Conservation (phyloP, 2,797 vertebrate genomes). For the Pangasius krempfi region DNA sequence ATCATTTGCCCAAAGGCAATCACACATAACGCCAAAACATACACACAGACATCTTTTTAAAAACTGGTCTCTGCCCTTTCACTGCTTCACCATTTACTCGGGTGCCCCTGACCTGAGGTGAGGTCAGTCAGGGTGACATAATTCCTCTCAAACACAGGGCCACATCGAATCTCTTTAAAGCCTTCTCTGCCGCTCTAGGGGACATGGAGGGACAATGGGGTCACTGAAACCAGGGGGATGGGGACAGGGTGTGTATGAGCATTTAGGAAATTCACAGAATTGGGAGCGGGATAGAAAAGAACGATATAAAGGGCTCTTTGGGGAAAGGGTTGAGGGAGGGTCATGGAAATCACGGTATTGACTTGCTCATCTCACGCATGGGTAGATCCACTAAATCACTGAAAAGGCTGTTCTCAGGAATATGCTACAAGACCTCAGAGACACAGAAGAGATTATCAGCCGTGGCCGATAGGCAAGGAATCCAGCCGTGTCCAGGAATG, state of each 20-base stretch:
- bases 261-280: conserved; percentile 57
- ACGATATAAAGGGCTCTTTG: conserved; percentile 60
- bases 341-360: conserved; percentile 60
- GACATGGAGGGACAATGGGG: conserved; percentile 57
- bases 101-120: conserved; percentile 65
- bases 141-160: conserved; percentile 79
- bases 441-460: conserved; percentile 52
- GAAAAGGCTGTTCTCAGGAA: conserved; percentile 56
- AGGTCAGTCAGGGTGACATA: conserved; percentile 77
- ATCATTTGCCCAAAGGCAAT: conserved; percentile 22
- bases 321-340: conserved; percentile 54
- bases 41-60: conserved; percentile 14
- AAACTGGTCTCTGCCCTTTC: conserved; percentile 16
- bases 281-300: conserved; percentile 57
- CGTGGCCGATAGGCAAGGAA: conserved; percentile 51
- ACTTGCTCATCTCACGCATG: conserved; percentile 63
- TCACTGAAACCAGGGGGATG: conserved; percentile 42
- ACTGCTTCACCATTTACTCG: conserved; percentile 44
- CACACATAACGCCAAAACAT: conserved; percentile 22
- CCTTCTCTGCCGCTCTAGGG: conserved; percentile 51
- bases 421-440: conserved; percentile 41
- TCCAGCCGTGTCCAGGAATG: conserved; percentile 63
- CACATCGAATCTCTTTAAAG: conserved; percentile 76
- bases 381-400: conserved; percentile 55
- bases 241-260: conserved; percentile 57